These are phyloP conservation scores for Harpagifer antarcticus DNA, from an alignment of 2,797 vertebrate genomes.

Conservation along the genomic window DNA sequence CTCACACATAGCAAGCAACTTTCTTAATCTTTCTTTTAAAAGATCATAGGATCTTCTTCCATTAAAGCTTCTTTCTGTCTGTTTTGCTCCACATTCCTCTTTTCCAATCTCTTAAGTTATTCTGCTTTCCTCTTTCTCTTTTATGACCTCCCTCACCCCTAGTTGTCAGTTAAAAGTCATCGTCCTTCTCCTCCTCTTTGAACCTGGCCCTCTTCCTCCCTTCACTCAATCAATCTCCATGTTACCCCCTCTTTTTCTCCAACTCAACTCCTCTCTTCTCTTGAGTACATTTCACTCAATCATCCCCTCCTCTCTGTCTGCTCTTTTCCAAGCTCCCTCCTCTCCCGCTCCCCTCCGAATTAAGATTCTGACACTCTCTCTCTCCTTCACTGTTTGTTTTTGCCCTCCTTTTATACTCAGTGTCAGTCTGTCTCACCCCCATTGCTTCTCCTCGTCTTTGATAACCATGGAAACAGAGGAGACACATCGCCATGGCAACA, in stretches of 20 bases:
- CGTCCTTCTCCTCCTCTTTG: slow-evolving; percentile 40
- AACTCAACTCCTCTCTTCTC: slow-evolving; percentile 45
- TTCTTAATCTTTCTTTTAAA: neutral
- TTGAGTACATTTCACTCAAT: slow-evolving; percentile 65
- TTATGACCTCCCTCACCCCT: slow-evolving; percentile 25
- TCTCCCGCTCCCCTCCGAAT: slow-evolving; percentile 67
- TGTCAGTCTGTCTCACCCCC: slow-evolving; percentile 60
- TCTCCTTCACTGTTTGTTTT: slow-evolving; percentile 64
- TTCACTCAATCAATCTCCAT: slow-evolving; percentile 20
- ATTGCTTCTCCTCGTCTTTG: slow-evolving; percentile 72
- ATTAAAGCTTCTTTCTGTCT: neutral
- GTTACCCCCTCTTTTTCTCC: slow-evolving; percentile 22
- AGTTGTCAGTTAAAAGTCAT: slow-evolving; percentile 36
- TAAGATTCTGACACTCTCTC: slow-evolving; percentile 76
- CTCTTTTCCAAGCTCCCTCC: slow-evolving; percentile 35
- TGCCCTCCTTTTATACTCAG: slow-evolving; percentile 62
- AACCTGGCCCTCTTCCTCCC: slow-evolving; percentile 35
- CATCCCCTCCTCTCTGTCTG: slow-evolving; percentile 53
- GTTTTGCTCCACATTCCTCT: neutral
- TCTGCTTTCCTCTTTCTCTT: slow-evolving; percentile 23
- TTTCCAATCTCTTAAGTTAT: neutral
- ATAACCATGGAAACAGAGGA: slow-evolving; percentile 88
- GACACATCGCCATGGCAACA: slow-evolving; percentile 83
- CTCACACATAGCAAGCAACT: no score
- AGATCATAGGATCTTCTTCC: neutral